Base-by-base conservation (phyloP, 2,888 invertebrate species). In the Perizoma affinitatum region DNA sequence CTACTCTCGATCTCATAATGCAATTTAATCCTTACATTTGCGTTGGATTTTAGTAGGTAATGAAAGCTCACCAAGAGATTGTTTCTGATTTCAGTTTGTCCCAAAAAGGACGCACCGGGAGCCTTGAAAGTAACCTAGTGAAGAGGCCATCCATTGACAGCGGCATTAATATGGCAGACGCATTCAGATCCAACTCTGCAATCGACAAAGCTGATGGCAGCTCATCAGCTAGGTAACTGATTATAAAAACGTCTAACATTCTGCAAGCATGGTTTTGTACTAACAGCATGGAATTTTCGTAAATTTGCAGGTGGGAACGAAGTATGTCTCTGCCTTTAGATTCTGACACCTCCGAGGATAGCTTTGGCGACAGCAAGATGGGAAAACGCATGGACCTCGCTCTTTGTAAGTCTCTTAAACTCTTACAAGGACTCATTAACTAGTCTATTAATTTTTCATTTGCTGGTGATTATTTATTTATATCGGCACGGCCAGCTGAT, bases 371-470 rank as follows among this genome's bases (percentile, higher is more conserved):
- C 62, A 75, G 83, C 47, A 91, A 91, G 74, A 80, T 92, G 65
- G 93, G 94, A 66, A 93, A 96, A 71, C 95, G 96, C 85, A 96
- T 96, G 96, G 97, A 97, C 81, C 95, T 96, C 83, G 96, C 96
- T 65, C 93, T 97, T 82, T 97, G 97, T 97, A 95, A 97, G 97
- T 90, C 73, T 50, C 58, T 35, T 47, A 36, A 47, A 56, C 48
- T 52, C 70, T 71, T 69, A 60, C 59, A 60, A 65, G 65, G 65
- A 60, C 63, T 68, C 60, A 66, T 68, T 70, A 66, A 67, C 83
- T 88, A 90, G 88, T 83, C 78, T 78, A 79, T 88, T 88, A 78
- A 81, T 72, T 89, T 89, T 88, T 90, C 79, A 86, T 91, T 90
- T 89, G 91, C 91, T 88, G 84, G 83, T 71, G 78, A 83, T 86